phyloP scores from a whole-genome alignment of 2,797 vertebrate genomes.

The Cichlasoma orientale region DNA sequence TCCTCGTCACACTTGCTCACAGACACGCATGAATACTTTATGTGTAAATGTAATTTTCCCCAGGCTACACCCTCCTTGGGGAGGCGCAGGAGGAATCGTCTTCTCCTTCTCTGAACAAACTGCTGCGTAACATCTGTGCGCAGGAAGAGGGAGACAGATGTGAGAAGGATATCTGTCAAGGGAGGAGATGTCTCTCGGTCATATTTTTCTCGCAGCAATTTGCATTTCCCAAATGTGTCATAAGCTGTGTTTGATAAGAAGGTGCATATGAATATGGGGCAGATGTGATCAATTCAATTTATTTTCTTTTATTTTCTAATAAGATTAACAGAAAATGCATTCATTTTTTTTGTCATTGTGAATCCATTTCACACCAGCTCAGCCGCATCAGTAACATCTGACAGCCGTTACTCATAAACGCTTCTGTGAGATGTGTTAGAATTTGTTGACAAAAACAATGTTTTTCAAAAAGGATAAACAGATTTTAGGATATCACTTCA shows the following conservation, averaged over 20 bases:
- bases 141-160: slow-evolving; percentile 61
- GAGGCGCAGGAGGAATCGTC: slow-evolving; percentile 63
- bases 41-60: slow-evolving; percentile 73
- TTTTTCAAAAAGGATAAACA: slow-evolving; percentile 35
- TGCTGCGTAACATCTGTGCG: slow-evolving; percentile 75
- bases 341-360: neutral
- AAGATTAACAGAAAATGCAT: neutral
- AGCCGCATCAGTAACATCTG: slow-evolving; percentile 12
- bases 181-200: slow-evolving; percentile 52
- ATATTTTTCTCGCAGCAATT: slow-evolving; percentile 48
- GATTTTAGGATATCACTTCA: slow-evolving; percentile 35
- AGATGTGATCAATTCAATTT: slow-evolving; percentile 1
- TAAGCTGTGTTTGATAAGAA: slow-evolving; percentile 37
- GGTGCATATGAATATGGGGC: slow-evolving; percentile 1
- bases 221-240: slow-evolving; percentile 55
- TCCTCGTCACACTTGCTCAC: slow-evolving; percentile 23
- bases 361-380: slow-evolving; percentile 3
- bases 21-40: slow-evolving; percentile 60
- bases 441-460: slow-evolving; percentile 28
- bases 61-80: slow-evolving; percentile 57
- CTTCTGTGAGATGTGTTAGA: neutral
- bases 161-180: slow-evolving; percentile 53
- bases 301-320: neutral
- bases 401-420: slow-evolving; percentile 3
- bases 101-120: slow-evolving; percentile 66